phyloP scores from a whole-genome alignment of 1,140 invertebrate species.

The Ceratosolen solmsi region DNA sequence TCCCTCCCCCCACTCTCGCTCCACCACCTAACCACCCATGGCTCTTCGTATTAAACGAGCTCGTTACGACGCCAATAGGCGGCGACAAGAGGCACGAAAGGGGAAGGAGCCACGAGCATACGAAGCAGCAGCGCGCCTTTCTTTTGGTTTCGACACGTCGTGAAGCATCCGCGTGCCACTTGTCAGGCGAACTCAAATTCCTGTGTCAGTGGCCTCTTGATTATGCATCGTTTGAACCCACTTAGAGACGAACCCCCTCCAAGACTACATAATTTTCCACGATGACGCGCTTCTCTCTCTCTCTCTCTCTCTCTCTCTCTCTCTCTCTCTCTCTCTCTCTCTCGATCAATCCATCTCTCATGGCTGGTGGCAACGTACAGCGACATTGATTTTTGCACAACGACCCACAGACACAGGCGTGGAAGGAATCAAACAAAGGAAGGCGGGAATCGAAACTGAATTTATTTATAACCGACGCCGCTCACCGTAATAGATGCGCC shows the following conservation, averaged over 20 bases:
- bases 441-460: conserved; percentile 19
- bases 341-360: too few species aligned
- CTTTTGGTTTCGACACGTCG: background rate
- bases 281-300: background rate
- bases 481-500: background rate
- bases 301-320: background rate
- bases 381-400: conserved; percentile 34
- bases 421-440: background rate
- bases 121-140: background rate
- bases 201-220: conserved; percentile 46
- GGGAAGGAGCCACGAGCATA: background rate
- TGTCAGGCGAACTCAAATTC: conserved; percentile 9
- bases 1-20: background rate
- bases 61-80: background rate
- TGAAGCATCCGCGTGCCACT: conserved; percentile 18
- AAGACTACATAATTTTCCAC: background rate
- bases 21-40: background rate
- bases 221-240: conserved; percentile 37
- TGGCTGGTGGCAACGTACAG: background rate
- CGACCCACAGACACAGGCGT: background rate
- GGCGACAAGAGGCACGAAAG: background rate
- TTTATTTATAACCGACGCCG: conserved; percentile 33
- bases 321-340: too few species aligned
- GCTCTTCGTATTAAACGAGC: background rate
- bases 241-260: background rate